Base-by-base conservation (phyloP, 2,888 invertebrate species). In the Prionchulus punctatus region DNA sequence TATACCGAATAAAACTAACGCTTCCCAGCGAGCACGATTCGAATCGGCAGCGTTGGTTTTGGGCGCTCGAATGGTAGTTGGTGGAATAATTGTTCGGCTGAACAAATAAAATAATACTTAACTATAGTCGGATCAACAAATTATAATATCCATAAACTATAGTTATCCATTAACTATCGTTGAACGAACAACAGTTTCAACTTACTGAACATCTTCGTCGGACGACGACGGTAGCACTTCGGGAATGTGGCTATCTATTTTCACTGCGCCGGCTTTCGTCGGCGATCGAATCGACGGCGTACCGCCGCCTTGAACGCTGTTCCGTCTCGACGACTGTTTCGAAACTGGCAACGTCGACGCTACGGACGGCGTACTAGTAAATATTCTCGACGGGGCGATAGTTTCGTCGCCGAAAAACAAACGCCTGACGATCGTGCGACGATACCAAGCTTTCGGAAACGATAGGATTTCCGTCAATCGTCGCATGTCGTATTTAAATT, bases 401-500 rank as follows among this genome's bases (percentile, higher is more conserved):
- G 85, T 86, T 56, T 91, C 79, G 74, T 98, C 96, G 0, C 98
- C 92, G 53, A 92, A 79, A 74, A 92, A 92, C 68, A 94, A 79
- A 27, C 91, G 78, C 4, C 91, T 78, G 30, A 94, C 90, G 66
- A 98, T 88, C 63, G 86, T 86, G 43, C 89, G 80, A 1, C 94
- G 78, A 74, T 98, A 98, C 98, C 98, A 98, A 18, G 96, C 94
- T 75, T 91, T 91, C 0, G 96, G 96, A 72, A 98, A 94, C 0
- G 92, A 91, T 58, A 98, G 77, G 67, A 98, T 92, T 76, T 98
- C 98, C 0, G 90, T 86, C 60, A 98, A 75, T 0, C 96, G 80
- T 36, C 96, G 80, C 92, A 98, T 96, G 72, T 98, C 96, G 74
- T 96, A 98, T 71, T 94, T 92, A 74, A 98, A 96, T 27, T 87